A percentile compares a stretch with the other conserved stretches of the same genome.
Evolutionary conservation across 1,140 invertebrate genomes (phyloP).

Genomic region (Protaetia brevitarsis): DNA sequence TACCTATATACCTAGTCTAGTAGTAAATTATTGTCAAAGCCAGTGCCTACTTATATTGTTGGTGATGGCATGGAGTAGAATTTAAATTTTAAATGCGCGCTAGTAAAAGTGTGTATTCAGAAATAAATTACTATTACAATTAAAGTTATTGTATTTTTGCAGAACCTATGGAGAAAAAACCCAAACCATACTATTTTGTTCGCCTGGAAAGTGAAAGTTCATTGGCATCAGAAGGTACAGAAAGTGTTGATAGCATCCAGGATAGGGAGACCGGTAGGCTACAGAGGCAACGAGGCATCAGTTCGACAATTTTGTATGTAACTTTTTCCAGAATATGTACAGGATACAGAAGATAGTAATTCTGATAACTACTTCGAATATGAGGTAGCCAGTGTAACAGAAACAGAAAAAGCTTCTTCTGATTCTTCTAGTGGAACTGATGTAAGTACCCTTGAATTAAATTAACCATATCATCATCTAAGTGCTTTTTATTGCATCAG

Average conservation of each 20-base stretch:
- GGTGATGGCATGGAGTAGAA: too few relatives aligned
- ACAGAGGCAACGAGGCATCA: slow-evolving; percentile 4
- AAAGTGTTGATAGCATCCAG: slow-evolving; percentile 46
- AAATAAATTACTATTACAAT: not conserved
- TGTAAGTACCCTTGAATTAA: slow-evolving; percentile 32
- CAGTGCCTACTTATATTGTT: too few relatives aligned
- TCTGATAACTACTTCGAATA: slow-evolving; percentile 38
- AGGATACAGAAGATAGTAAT: slow-evolving; percentile 44
- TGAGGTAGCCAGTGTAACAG: slow-evolving; percentile 31
- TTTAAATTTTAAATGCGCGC: too few relatives aligned
- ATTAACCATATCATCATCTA: not conserved
- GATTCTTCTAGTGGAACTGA: slow-evolving; percentile 40
- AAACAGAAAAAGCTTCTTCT: slow-evolving; percentile 33
- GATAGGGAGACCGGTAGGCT: slow-evolving; percentile 45
- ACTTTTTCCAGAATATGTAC: slow-evolving; percentile 44
- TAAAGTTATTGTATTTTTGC: not conserved
- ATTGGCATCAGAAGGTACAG: slow-evolving; percentile 37
- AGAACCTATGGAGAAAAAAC: not conserved
- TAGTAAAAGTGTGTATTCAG: not conserved
- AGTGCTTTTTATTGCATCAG: too few relatives aligned
- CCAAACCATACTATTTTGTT: slow-evolving; percentile 16
- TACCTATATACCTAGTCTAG: too few relatives aligned
- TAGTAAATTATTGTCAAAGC: too few relatives aligned
- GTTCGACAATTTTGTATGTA: slow-evolving; percentile 29
- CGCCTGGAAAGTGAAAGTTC: slow-evolving; percentile 45